A percentile compares a stretch with the other conserved stretches of the same genome.
These are phyloP conservation scores for Noturus placidus DNA, from an alignment of 2,113 vertebrate genomes.

Conservation along the genomic window DNA sequence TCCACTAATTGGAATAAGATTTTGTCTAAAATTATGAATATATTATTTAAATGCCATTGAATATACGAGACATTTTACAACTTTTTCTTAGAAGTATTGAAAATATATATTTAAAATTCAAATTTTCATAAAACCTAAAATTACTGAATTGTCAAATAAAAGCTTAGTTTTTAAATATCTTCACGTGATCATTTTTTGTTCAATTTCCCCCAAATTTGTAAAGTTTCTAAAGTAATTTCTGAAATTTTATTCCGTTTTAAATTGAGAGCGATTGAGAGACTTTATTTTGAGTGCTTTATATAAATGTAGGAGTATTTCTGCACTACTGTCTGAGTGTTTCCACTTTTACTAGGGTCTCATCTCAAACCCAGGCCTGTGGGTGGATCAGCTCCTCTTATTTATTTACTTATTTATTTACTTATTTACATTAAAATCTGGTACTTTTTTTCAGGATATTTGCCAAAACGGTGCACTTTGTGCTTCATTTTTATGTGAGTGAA, in stretches of 20 bases:
- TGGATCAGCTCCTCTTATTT: not conserved
- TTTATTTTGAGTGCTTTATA: not conserved
- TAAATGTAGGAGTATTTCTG: not conserved
- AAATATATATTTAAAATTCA: not conserved
- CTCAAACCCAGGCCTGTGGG: not conserved
- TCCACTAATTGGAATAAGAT: too few relatives aligned
- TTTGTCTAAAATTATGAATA: too few relatives aligned
- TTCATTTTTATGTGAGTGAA: not conserved
- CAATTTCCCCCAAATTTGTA: not conserved
- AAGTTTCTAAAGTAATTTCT: not conserved
- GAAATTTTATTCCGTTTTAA: not conserved
- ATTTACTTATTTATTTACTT: not conserved
- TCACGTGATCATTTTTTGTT: too few relatives aligned
- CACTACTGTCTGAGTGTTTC: not conserved
- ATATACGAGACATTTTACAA: too few relatives aligned
- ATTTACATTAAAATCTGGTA: not conserved
- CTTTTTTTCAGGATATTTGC: conserved; percentile 26
- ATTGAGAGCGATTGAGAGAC: not conserved
- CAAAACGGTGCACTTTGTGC: conserved; percentile 14
- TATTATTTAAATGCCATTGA: too few relatives aligned
- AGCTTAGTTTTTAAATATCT: not conserved
- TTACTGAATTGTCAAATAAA: not conserved
- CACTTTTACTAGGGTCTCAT: not conserved
- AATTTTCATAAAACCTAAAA: too few relatives aligned
- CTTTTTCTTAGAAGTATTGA: too few relatives aligned